phyloP scores from a whole-genome alignment of 2,797 vertebrate species.

The Orientallactaga sibirica region DNA sequence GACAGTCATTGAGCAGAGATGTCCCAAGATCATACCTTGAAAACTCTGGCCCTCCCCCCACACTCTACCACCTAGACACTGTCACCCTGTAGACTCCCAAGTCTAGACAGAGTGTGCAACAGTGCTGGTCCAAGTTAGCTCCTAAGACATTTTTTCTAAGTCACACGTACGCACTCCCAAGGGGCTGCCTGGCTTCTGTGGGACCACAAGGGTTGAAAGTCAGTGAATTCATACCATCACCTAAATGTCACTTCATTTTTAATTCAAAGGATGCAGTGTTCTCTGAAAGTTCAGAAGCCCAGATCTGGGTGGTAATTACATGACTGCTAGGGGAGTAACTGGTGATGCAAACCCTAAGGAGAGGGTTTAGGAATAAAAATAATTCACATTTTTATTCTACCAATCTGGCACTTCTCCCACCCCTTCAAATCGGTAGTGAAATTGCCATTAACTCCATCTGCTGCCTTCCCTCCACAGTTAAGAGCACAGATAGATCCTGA shows the following conservation, averaged over 20 bases:
- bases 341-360: background rate
- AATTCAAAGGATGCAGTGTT: constrained; percentile 68
- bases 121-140: background rate
- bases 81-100: too few species aligned
- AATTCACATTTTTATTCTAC: background rate
- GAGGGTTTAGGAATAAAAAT: background rate
- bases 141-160: constrained; percentile 1
- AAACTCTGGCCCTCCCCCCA: background rate
- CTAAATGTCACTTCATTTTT: constrained; percentile 56
- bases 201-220: background rate
- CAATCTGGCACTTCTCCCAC: background rate
- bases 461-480: rapidly evolving
- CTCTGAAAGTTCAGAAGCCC: constrained; percentile 23
- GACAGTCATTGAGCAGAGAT: rapidly evolving
- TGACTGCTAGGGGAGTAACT: background rate
- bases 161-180: background rate
- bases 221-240: background rate
- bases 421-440: background rate
- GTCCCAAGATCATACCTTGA: background rate
- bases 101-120: background rate
- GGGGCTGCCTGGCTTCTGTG: background rate
- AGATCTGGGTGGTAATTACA: constrained; percentile 21
- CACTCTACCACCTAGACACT: background rate
- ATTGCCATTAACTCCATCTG: background rate
- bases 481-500: rapidly evolving